These are phyloP conservation scores for Idris sp. DNA, from an alignment of 1,140 invertebrate genomes.

Conservation along the genomic window DNA sequence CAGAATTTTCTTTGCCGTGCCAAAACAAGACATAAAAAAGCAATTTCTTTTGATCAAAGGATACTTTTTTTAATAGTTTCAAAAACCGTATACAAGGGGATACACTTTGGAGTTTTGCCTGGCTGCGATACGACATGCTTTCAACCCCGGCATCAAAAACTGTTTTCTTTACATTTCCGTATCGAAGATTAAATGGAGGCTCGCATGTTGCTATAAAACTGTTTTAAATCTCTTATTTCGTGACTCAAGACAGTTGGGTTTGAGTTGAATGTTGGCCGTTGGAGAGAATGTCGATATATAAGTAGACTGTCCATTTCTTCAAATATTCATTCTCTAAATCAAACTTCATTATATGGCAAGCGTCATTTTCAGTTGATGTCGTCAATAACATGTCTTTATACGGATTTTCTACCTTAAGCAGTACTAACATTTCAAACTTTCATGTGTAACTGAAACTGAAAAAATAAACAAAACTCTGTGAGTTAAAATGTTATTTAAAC, in stretches of 20 bases:
- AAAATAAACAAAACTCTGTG: no score
- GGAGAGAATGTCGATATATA: conserved; percentile 19
- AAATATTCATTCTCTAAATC: conserved; percentile 33
- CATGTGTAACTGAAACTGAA: no score
- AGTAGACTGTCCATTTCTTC: conserved; percentile 31
- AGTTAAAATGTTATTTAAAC: no score
- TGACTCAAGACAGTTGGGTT: conserved; percentile 33
- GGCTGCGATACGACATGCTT: conserved; percentile 1
- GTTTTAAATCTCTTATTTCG: conserved; percentile 36
- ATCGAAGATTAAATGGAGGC: conserved; percentile 30
- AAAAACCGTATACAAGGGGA: neutral
- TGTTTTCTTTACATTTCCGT: conserved; percentile 14
- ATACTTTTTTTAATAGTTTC: neutral
- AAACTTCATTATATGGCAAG: conserved; percentile 25
- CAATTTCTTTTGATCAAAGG: conserved; percentile 1
- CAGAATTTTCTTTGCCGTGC: no score
- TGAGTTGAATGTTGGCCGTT: conserved; percentile 20
- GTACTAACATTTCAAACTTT: no score
- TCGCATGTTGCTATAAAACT: conserved; percentile 23
- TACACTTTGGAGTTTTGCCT: neutral
- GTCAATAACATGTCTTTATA: conserved; percentile 31
- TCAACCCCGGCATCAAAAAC: neutral
- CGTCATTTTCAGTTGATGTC: conserved; percentile 44
- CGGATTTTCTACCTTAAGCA: conserved; percentile 7
- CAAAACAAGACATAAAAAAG: no score